Evolutionary conservation across 2,113 vertebrate species (phyloP).

Genomic region (Corydoras sp.): DNA sequence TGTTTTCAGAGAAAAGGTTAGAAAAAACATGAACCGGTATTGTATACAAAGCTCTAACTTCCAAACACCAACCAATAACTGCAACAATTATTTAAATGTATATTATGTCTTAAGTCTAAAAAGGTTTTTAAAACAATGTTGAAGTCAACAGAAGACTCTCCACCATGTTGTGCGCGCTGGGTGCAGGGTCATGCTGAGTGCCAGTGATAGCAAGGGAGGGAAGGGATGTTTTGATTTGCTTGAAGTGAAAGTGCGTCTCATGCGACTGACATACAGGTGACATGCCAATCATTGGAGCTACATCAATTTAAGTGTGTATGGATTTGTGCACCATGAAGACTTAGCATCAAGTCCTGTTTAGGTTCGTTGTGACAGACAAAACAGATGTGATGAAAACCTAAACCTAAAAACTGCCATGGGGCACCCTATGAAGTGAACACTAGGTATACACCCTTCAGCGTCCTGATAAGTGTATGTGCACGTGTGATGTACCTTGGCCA

Average conservation of each 20-base stretch:
- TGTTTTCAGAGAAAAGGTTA: no score
- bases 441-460: conserved; percentile 30
- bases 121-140: no score
- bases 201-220: not conserved
- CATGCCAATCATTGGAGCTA: conserved; percentile 17
- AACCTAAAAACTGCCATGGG: conserved; percentile 45
- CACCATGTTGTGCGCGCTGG: conserved; percentile 30
- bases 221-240: conserved; percentile 4
- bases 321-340: no score
- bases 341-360: no score
- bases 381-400: not conserved
- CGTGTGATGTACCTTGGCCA: conserved; percentile 79
- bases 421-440: conserved; percentile 4
- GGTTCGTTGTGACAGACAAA: no score
- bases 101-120: no score
- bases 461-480: not conserved
- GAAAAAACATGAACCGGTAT: no score
- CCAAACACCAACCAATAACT: no score
- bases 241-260: conserved; percentile 5
- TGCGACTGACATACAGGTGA: conserved; percentile 17
- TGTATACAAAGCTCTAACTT: no score
- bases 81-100: no score
- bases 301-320: no score
- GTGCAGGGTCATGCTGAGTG: conserved; percentile 38
- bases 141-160: conserved; percentile 7